Conservation (phyloP, 1,140 invertebrate genomes). For the Diabrotica undecimpunctata region DNA sequence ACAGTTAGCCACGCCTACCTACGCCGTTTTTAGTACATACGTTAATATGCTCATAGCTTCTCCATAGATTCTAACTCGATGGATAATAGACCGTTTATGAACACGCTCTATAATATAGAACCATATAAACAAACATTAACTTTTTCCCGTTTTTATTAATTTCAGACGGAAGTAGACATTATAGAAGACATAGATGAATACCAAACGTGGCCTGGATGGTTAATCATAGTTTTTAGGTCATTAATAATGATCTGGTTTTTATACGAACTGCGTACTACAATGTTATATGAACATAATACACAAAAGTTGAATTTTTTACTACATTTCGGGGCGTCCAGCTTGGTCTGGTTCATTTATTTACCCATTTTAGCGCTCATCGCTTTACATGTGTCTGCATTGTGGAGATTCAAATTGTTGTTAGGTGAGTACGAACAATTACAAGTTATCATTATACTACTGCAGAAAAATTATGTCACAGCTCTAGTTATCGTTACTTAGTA, state of each 20-base stretch:
- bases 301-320: conserved; percentile 89
- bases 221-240: conserved; percentile 82
- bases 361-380: conserved; percentile 91
- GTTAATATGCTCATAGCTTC: too few species aligned
- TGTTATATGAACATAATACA: conserved; percentile 88
- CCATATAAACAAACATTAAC: too few species aligned
- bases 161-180: conserved; percentile 89
- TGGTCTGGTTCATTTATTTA: conserved; percentile 98
- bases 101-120: too few species aligned
- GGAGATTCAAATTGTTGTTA: conserved; percentile 91
- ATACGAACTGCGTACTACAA: conserved; percentile 85
- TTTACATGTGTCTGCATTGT: conserved; percentile 87
- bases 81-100: too few species aligned
- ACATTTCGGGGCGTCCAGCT: conserved; percentile 93
- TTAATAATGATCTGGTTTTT: conserved; percentile 95
- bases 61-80: too few species aligned
- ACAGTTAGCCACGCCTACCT: too few species aligned
- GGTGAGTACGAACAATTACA: conserved; percentile 57
- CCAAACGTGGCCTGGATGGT: conserved; percentile 94
- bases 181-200: conserved; percentile 96
- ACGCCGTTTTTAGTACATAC: too few species aligned
- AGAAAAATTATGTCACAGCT: too few species aligned
- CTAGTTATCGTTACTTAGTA: too few species aligned
- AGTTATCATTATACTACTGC: too few species aligned
- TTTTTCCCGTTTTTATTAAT: conserved; percentile 21